Evolutionary conservation across 2,888 invertebrate species (phyloP), one percentile per base, ranked within the genome.

Genomic region (Ormia ochracea): DNA sequence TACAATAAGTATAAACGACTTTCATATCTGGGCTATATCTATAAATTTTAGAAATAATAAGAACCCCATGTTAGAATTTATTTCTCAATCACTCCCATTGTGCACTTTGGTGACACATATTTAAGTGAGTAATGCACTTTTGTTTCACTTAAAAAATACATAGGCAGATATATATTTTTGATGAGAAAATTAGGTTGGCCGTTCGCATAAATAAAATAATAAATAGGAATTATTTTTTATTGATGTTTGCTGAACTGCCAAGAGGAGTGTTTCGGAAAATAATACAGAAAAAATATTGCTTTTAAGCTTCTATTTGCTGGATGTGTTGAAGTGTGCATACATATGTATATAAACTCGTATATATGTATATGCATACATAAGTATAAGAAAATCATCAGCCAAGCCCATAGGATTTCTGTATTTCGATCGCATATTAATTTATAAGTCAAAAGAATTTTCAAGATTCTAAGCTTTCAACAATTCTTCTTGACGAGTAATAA

Each of bases 31-130:
- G 4, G 6, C 3, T 28, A 28, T 4, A 28, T 28, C 3, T 6
- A 28, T 3, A 28, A 28, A 41, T 41, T 4, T 17, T 41, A 1
- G 6, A 41, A 17, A 2, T 3, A 14, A 14, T 4, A 4, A 28
- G 6, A 28, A n/a, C n/a, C n/a, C n/a, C n/a, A n/a, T n/a, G n/a
- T n/a, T n/a, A n/a, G n/a, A n/a, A n/a, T n/a, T n/a, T n/a, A n/a
- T n/a, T n/a, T n/a, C n/a, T n/a, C n/a, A 28, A 28, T 36, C 19
- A 1, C 12, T 10, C 45, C 45, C 48, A 48, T 7, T 23, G 48
- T 50, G 50, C 28, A 14, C n/a, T n/a, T 38, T 38, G 79, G 74
- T 79, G 79, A 79, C 70, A 79, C 79, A 79, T 73, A 78, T 56
- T 56, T 3, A 38, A 48, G 41, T 77, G 69, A 77, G 63, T 77